phyloP scores from a whole-genome alignment of 1,140 invertebrate genomes.

The Linepithema humile region DNA sequence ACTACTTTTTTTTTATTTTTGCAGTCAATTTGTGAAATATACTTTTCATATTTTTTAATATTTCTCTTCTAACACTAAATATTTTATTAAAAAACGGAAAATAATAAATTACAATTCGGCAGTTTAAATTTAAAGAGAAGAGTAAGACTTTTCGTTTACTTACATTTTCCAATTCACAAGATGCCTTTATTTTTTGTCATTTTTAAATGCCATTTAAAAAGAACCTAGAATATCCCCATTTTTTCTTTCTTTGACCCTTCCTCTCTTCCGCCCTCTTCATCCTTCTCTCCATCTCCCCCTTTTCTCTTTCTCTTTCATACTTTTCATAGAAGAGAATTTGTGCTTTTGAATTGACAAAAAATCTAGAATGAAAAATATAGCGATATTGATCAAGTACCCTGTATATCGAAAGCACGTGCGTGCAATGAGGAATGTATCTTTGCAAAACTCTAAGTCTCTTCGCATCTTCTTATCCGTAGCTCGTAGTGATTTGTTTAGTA shows the following conservation, averaged over 20 bases:
- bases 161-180: background rate
- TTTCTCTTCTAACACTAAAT: background rate
- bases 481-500: constrained; percentile 47
- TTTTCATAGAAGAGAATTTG: background rate
- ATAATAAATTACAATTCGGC: background rate
- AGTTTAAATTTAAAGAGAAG: background rate
- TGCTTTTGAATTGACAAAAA: background rate
- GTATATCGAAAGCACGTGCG: constrained; percentile 42
- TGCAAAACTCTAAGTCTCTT: constrained; percentile 17
- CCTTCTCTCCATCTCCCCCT: no score
- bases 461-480: constrained; percentile 44
- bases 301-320: background rate
- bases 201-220: background rate
- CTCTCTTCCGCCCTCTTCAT: no score
- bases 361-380: background rate
- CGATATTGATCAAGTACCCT: background rate
- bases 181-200: background rate
- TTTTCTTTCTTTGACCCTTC: no score
- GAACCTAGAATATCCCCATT: no score
- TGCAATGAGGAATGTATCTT: constrained; percentile 58
- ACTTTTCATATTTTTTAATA: background rate
- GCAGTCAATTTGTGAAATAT: background rate
- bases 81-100: background rate
- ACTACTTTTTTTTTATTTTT: background rate
- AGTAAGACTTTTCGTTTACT: background rate